Percentiles rank a stretch among this genome's conserved stretches.
phyloP scores from a whole-genome alignment of 2,888 invertebrate genomes.

The Volucella inanis region DNA sequence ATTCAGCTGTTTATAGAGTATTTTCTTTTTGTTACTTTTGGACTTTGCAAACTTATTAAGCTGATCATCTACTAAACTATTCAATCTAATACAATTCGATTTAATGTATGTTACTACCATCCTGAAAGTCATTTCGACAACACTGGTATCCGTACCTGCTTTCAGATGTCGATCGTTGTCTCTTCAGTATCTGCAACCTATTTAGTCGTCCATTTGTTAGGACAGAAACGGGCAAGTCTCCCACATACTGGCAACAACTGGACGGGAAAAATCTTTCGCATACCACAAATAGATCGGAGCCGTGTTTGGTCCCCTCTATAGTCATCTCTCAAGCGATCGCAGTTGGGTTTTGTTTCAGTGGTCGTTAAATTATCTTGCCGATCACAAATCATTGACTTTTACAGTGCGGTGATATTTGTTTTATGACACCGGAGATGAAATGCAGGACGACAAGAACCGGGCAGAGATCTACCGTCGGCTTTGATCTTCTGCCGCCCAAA shows the following conservation, averaged over 20 bases:
- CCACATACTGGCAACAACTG: slow-evolving; percentile 55
- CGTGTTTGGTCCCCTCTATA: slow-evolving; percentile 28
- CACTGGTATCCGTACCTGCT: background rate
- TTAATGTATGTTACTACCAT: too few relatives aligned
- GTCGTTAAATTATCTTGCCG: slow-evolving; percentile 76
- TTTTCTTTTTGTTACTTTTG: too few relatives aligned
- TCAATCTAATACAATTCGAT: too few relatives aligned
- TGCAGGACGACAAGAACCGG: slow-evolving; percentile 68
- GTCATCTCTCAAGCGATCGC: slow-evolving; percentile 8
- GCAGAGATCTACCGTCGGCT: slow-evolving; percentile 61
- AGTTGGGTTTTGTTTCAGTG: slow-evolving; percentile 57
- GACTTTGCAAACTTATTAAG: too few relatives aligned
- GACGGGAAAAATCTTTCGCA: slow-evolving; percentile 45
- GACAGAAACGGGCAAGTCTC: slow-evolving; percentile 62
- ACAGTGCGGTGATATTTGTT: slow-evolving; percentile 77
- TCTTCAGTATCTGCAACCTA: slow-evolving; percentile 39
- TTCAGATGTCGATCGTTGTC: slow-evolving; percentile 8
- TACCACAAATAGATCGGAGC: slow-evolving; percentile 58
- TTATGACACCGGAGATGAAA: slow-evolving; percentile 76
- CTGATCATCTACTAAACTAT: too few relatives aligned
- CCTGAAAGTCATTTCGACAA: background rate
- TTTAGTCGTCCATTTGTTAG: slow-evolving; percentile 62
- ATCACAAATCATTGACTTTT: slow-evolving; percentile 77
- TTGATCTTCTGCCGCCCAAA: slow-evolving; percentile 70
- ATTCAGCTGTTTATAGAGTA: too few relatives aligned